Percentiles rank a stretch among this genome's conserved stretches.
Evolutionary conservation across 2,888 invertebrate genomes (phyloP).

Genomic region (Helicoverpa assulta): DNA sequence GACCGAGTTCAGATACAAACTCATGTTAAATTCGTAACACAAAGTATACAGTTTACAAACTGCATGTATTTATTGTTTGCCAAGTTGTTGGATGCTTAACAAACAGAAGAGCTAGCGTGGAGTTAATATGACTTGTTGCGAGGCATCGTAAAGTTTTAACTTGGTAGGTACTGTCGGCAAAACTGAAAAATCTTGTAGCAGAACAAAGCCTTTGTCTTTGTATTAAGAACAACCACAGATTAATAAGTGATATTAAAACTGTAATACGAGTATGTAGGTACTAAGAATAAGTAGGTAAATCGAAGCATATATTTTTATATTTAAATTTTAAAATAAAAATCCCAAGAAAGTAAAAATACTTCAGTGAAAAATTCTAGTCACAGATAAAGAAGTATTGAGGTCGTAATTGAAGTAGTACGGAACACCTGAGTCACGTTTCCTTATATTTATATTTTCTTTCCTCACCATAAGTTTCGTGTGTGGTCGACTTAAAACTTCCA

Average conservation of each 20-base stretch:
- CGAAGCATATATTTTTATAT: not conserved
- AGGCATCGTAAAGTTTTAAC: slow-evolving; percentile 16
- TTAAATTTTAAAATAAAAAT: not conserved
- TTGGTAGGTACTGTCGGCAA: not conserved
- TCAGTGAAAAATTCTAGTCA: not conserved
- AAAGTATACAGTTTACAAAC: slow-evolving; percentile 41
- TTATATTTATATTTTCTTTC: slow-evolving; percentile 5
- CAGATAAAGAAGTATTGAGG: not conserved
- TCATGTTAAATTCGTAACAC: slow-evolving; percentile 38
- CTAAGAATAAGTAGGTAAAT: too few relatives aligned
- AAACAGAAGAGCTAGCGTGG: slow-evolving; percentile 27
- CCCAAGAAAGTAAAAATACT: too few relatives aligned
- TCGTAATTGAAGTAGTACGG: not conserved
- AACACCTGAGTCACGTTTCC: not conserved
- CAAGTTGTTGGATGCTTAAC: slow-evolving; percentile 18
- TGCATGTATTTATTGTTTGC: slow-evolving; percentile 32
- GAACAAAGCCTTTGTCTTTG: slow-evolving; percentile 3
- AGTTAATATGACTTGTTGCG: slow-evolving; percentile 37
- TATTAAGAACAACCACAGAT: not conserved
- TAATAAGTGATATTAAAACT: too few relatives aligned
- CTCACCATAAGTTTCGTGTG: slow-evolving; percentile 2
- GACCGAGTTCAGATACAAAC: slow-evolving; percentile 18
- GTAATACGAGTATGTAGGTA: too few relatives aligned
- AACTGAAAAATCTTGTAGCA: not conserved
- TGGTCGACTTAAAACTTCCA: slow-evolving; percentile 17